Evolutionary conservation across 1,140 invertebrate species (phyloP), one percentile per base, ranked within the genome.

Genomic region (Hermatobates lingyangjiaoensis): DNA sequence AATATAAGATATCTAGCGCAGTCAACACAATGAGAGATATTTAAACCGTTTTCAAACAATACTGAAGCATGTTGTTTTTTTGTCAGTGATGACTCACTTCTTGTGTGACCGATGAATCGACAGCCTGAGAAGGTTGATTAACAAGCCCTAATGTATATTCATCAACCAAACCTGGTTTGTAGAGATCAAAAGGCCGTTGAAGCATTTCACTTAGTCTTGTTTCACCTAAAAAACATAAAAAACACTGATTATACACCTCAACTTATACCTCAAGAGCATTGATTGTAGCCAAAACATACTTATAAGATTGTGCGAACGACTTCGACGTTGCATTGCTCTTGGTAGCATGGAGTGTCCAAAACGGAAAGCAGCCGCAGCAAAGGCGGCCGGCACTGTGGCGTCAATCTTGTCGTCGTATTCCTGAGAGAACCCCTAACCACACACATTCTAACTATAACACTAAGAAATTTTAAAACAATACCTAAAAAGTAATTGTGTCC

Each of bases 81-180:
- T n/a, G 18, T 44, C 3, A 24, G 4, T 34, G 46, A 50, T 45
- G n/a, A n/a, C n/a, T n/a, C n/a, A 60, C 60, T 52, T 61, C 81
- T 21, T 75, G 71, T 0, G 76, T 80, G 27, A 90, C 81, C 60
- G 83, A 87, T 60, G 87, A 82, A 62, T 91, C 86, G 14, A 85
- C 71, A 53, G 75, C 78, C 53, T 88, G 82, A 0, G 82, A 75
- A 4, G 76, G 74, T 59, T 90, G 84, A 61, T 81, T 80, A 20
- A 76, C 69, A 63, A 91, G 67, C 1, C 84, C 86, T 0, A 88
- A 66, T 0, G 87, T 61, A 1, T 89, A 72, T 0, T 83, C 74
- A 63, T 90, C 86, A 5, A 89, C 69, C 72, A 88, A 81, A 21
- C 77, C 74, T n/a, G 76, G 76, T 38, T 79, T 62, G 55, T 77